Base-by-base conservation (phyloP, 2,797 vertebrate species). In the Poeciliopsis presidionis region DNA sequence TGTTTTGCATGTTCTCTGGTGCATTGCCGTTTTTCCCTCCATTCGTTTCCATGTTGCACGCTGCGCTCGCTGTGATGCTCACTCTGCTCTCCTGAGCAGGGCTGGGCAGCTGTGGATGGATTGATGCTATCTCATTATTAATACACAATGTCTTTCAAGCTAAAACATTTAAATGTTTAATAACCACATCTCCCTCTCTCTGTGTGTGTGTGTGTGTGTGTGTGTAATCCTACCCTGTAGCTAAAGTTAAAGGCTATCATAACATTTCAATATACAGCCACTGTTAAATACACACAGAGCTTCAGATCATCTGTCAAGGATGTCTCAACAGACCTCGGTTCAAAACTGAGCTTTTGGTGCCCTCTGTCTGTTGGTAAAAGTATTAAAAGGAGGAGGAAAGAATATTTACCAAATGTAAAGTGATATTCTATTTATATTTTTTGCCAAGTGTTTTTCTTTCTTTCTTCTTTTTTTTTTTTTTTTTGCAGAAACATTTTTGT, bases 331-430 rank as follows among this genome's bases (percentile, higher is more conserved):
- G 72, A 41, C 63, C 28, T 30, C 9, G 5, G 59, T 82, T n/a
- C 79, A 93, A 91, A 94, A 84, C 71, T 94, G 84, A 90, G 88
- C 81, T 85, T 94, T 53, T 93, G 90, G 88, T 90, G 94, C 94
- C 95, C 94, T 93, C 95, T 96, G 76, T 86, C 89, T 86, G 65
- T 69, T 3, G 86, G 55, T 74, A 4, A 36, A 41, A 78, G 79
- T 65, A 78, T 63, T 46, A 76, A 67, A 73, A 47, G n/a, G 8
- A 36, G 61, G 7, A 73, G 39, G 55, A 36, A 9, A 20, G 4
- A 41, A 18, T 49, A 30, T 5, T 73, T 16, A 75, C 3, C n/a
- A 39, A 72, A 65, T 78, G 14, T 57, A 20, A 82, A 74, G 43
- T 75, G 51, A 72, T 75, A 11, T 49, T 55, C 67, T 18, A 28